Base-by-base conservation (phyloP, 1,140 invertebrate genomes). In the Coelopa frigida region DNA sequence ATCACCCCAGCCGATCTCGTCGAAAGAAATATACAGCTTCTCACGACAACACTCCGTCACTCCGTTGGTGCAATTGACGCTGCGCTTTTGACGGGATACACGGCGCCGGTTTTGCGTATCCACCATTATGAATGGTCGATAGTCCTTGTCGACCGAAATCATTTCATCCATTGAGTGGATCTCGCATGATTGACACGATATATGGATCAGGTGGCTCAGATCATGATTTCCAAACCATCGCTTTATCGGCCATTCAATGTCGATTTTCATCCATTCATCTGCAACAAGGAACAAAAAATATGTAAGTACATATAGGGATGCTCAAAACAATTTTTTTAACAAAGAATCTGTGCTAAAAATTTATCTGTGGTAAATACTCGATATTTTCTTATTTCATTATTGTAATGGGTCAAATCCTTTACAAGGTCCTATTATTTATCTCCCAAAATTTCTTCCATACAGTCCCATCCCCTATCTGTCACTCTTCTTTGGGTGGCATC, bases 1-100 rank as follows among this genome's bases (percentile, higher is more conserved):
- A 65, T 89, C 82, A 52, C 82, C 81, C 89, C 88, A 93, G 32
- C 87, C 87, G 31, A 93, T 82, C 21, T 88, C 85, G 18, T 77
- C 78, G 60, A 93, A 92, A 48, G 81, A 84, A 12, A 93, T 82
- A 55, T 84, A 83, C 1, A 92, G 72, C 11, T 82, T 82, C 59
- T 91, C 87, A 22, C 87, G 71, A 57, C 89, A 93, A 62, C 89
- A 93, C 54, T 88, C 84, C 31, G 78, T 80, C 53, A 80, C 77
- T 12, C 78, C 80, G 7, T 78, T 74, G 0, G 73, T 68, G 57
- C 87, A 90, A 55, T 87, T 83, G 3, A 83, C 70, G 35, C 80
- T 78, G 11, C 85, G 68, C 41, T 80, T 80, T 1, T 73, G 75
- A 1, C 85, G 72, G 32, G 78, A 73, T 44, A 62, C 57, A 29